Evolutionary conservation across 2,797 vertebrate genomes (phyloP).

Genomic region (Amazona ochrocephala): DNA sequence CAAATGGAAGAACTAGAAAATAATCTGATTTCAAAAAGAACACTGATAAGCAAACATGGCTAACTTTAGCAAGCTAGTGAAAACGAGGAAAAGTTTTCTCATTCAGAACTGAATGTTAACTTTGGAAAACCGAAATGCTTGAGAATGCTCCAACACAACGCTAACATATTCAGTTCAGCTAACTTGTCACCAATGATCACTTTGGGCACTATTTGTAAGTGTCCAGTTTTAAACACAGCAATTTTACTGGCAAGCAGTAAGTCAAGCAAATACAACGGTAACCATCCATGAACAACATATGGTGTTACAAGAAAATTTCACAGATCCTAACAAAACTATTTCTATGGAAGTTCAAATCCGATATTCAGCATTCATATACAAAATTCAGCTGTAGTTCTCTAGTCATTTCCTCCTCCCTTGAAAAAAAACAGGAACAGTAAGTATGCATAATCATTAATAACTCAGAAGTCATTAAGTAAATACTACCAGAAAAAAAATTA

Average conservation of each 20-base stretch:
- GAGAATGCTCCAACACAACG: not conserved
- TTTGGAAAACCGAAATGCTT: not conserved
- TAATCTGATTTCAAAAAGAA: not conserved
- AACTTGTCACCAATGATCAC: not conserved
- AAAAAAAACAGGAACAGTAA: not conserved
- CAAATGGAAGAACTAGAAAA: not conserved
- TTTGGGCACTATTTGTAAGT: not conserved
- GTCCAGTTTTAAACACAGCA: not conserved
- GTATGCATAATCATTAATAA: not conserved
- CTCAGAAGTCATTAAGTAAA: not conserved
- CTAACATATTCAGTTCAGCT: not conserved
- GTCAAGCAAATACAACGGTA: not conserved
- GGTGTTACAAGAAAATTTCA: not conserved
- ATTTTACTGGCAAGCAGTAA: not conserved
- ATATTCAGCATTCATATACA: not conserved
- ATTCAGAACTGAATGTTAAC: not conserved
- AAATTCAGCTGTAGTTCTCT: not conserved
- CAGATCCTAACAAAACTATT: not conserved
- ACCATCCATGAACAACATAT: not conserved
- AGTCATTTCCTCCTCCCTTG: accelerated
- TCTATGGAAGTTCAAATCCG: not conserved
- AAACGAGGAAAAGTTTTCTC: not conserved
- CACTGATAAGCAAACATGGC: not conserved
- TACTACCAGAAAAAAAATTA: not conserved
- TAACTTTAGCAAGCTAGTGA: not conserved